Percentiles rank a stretch among this genome's conserved stretches.
phyloP scores from a whole-genome alignment of 2,113 vertebrate species.

The Elgaria multicarinata region DNA sequence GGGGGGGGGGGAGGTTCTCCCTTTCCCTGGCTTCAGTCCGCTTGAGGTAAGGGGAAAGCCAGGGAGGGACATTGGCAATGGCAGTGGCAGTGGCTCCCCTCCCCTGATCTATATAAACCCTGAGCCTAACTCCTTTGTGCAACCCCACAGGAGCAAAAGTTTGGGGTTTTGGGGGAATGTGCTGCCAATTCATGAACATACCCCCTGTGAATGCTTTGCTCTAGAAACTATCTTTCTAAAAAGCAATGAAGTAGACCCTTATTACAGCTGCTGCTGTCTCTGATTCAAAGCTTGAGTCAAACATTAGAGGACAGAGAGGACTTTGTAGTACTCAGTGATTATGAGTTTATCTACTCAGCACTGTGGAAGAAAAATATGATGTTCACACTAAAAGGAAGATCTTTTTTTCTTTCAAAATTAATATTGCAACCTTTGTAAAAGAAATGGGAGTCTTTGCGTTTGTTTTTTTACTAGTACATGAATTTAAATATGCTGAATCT shows the following conservation, averaged over 20 bases:
- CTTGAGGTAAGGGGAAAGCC: too few species aligned
- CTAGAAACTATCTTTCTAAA: conserved; percentile 28
- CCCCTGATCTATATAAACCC: too few species aligned
- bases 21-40: too few species aligned
- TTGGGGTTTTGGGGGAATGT: too few species aligned
- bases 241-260: conserved; percentile 27
- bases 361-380: conserved; percentile 20
- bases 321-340: conserved; percentile 35
- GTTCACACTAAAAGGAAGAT: neutral
- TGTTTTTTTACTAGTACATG: neutral
- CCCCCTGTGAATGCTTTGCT: neutral
- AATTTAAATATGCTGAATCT: conserved; percentile 45
- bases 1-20: too few species aligned
- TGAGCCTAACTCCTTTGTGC: too few species aligned
- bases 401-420: conserved; percentile 36
- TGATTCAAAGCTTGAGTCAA: neutral
- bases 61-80: too few species aligned
- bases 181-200: too few species aligned
- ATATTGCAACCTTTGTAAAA: neutral
- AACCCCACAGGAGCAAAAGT: too few species aligned
- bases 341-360: conserved; percentile 29
- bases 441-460: neutral
- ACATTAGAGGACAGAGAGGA: neutral
- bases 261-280: conserved; percentile 34
- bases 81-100: too few species aligned